These are phyloP conservation scores for Corticium candelabrum DNA, from an alignment of 37 sponge, comb jelly and placozoan species.

Conservation along the genomic window DNA sequence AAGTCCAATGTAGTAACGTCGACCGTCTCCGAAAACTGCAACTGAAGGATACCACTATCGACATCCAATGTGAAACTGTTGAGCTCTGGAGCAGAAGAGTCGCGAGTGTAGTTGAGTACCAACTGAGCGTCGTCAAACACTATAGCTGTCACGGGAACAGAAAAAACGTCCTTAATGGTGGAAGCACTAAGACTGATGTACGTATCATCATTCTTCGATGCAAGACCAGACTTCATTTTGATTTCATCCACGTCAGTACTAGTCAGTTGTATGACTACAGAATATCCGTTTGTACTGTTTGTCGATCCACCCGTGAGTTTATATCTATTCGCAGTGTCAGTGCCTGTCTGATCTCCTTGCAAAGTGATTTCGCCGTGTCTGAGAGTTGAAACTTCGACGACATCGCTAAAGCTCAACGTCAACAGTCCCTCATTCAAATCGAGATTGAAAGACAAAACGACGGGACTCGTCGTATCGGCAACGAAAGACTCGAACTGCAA, in stretches of 20 bases:
- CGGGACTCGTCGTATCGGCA: conserved; percentile 53
- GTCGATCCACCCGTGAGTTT: not conserved
- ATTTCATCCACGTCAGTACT: conserved; percentile 59
- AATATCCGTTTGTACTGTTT: conserved; percentile 27
- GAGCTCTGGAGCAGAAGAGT: conserved; percentile 32
- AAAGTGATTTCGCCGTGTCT: conserved; percentile 63
- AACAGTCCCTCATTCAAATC: conserved; percentile 63
- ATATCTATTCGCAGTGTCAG: not conserved
- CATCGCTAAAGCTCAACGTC: conserved; percentile 66
- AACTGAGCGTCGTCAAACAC: not conserved
- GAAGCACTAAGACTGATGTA: conserved; percentile 35
- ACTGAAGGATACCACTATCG: conserved; percentile 41
- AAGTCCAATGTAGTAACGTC: conserved; percentile 29
- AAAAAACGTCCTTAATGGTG: conserved; percentile 29
- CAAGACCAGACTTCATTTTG: conserved; percentile 38
- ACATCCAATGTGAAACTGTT: conserved; percentile 46
- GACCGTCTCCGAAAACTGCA: conserved; percentile 73
- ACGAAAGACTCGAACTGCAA: conserved; percentile 20
- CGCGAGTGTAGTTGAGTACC: conserved; percentile 6
- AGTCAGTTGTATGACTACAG: conserved; percentile 57
- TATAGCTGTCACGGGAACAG: not conserved
- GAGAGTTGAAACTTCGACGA: conserved; percentile 46
- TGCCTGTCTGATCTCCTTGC: conserved; percentile 17
- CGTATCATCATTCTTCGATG: conserved; percentile 41
- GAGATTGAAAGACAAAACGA: conserved; percentile 28